Evolutionary conservation across 2,797 vertebrate genomes (phyloP), one percentile per base, ranked within the genome.

Genomic region (Epinephelus coioides): DNA sequence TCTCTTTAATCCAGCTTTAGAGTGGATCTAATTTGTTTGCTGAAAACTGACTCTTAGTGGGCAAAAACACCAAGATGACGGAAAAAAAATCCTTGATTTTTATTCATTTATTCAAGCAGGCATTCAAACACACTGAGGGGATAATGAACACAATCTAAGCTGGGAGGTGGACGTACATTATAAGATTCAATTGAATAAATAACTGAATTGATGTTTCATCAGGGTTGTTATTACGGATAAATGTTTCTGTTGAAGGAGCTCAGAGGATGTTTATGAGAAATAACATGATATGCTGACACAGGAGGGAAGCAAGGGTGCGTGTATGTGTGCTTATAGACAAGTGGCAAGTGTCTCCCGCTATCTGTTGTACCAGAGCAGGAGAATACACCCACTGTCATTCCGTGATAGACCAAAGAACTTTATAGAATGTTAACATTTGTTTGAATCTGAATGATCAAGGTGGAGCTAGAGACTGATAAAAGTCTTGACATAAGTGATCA

Each of bases 141-240:
- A 86, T 86, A 88, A 86, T 87, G 77, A 87, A 87, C 73, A 79
- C 72, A 76, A 78, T 80, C 69, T 72, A 70, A 88, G 68, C 62
- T 63, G 55, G 65, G 63, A 78, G 79, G 76, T 67, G 73, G 64
- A 82, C 30, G 49, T 66, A 73, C 72, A 78, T 53, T 34, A 72
- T 64, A 70, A 77, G 51, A 81, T 69, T 79, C 56, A 69, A 38
- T 43, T 49, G 65, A 80, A 82, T 67, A 83, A 84, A 77, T 76
- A 79, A 66, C 44, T 76, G 76, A 87, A 82, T 44, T 79, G 73
- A 70, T 71, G 81, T 82, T 84, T 86, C 59, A 74, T 83, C 54
- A 25, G 65, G 25, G 47, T 70, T 78, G 76, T 78, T 80, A 85
- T 81, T 66, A 78, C 21, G 19, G 63, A 78, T 78, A 80, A 83